Evolutionary conservation across 2,888 invertebrate species (phyloP), one percentile per base, ranked within the genome.

Genomic region (Catocala fraxini): DNA sequence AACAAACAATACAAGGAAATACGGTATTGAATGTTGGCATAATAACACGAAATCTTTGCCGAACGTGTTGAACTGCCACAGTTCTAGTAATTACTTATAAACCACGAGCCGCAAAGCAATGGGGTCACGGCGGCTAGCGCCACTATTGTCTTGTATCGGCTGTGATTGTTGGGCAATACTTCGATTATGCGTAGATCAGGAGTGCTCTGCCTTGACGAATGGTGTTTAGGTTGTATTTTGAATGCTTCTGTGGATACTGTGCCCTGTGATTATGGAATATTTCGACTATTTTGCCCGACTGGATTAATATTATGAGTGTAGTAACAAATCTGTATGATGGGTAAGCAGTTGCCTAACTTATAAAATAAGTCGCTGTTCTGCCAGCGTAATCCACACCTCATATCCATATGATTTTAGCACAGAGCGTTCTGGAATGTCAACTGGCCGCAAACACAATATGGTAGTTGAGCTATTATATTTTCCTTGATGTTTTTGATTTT

Each of bases 81-180:
- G 62, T 71, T 47, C 70, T 70, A 69, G 69, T 77, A 79, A 79
- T 79, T 77, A 79, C 57, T 65, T 66, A 68, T 71, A 64, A 73
- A 79, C 79, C 71, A 64, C 77, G 64, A 47, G 75, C 73, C 80
- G 66, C 80, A 77, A 68, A 64, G 65, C 65, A 77, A 71, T 70
- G 71, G 51, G 79, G 77, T 77, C 77, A 77, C 63, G 68, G 33
- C 74, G 25, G 69, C 64, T 54, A 56, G 45, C 53, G 57, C 67
- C 60, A 34, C 62, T 69, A 79, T 79, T 77, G 79, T 76, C 77
- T 77, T 67, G 65, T 65, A 63, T 68, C 69, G 68, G 64, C 67
- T 66, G 64, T 71, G 70, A 70, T 73, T 63, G 71, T 77, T 77
- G 71, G 70, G 71, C 70, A 76, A 73, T 54, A 56, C 47, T 59